Base-by-base conservation (phyloP, 2,113 vertebrate species). In the Sebastes fasciatus region DNA sequence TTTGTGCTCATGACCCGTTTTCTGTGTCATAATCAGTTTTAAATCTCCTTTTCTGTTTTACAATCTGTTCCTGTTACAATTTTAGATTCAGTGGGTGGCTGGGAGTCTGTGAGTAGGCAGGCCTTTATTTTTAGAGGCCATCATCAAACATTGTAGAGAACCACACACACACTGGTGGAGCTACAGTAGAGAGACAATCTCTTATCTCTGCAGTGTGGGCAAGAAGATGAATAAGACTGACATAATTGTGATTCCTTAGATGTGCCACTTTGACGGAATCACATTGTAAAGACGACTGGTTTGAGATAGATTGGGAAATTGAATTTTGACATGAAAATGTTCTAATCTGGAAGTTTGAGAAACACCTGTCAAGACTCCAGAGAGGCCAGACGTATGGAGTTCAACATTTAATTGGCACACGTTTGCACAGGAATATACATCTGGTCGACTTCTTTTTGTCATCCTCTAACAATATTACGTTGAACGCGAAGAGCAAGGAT, bases 41-140 rank as follows among this genome's bases (percentile, higher is more conserved):
- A 48, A 46, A 64, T 42, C 6, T 12, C 19, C 11, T 43, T 43
- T 55, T 51, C 12, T 17, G 19, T 16, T n/a, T 49, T 16, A 16
- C 14, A 74, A 54, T 72, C 21, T 70, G 72, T 52, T 75, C 14
- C 51, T 70, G 67, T 75, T 58, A 64, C 34, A 64, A 8, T 64
- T 65, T 46, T 60, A 46, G 60, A 63, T 70, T 11, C 10, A 69
- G 82, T 76, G 66, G 60, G 82, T 82, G 70, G 70, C 48, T 58
- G 49, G 54, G 61, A 65, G 26, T 57, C 76, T 71, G n/a, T 63
- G 26, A 46, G 57, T n/a, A 63, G 67, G 26, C 60, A 45, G 60
- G 42, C 7, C 8, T 23, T 8, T 79, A 76, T 83, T 80, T 91
- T 80, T 79, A 74, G 16, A 46, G 54, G 19, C n/a, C 52, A 68